A percentile compares a stretch with the other conserved stretches of the same genome.
These are phyloP conservation scores for Cydia amplana DNA, from an alignment of 1,140 invertebrate genomes.

Conservation along the genomic window DNA sequence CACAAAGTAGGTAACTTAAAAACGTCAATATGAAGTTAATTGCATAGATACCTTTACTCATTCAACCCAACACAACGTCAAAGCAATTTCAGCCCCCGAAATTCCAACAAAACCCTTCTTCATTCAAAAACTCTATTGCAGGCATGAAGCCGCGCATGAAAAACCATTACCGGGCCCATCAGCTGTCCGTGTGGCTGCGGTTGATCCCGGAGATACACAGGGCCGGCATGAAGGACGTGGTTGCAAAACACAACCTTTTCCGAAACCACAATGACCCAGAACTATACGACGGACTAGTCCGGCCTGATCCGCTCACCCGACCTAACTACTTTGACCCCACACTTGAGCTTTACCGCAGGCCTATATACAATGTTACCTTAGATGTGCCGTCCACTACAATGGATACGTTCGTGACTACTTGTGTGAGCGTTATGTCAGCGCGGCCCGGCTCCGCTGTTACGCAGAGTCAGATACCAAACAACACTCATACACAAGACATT, in stretches of 20 bases:
- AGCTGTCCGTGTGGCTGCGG: slow-evolving; percentile 95
- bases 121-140: slow-evolving; percentile 71
- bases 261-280: slow-evolving; percentile 89
- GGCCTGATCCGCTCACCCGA: slow-evolving; percentile 87
- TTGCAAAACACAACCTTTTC: slow-evolving; percentile 90
- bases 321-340: slow-evolving; percentile 79
- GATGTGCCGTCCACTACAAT: slow-evolving; percentile 80
- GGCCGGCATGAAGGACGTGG: slow-evolving; percentile 92
- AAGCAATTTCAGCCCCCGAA: not conserved
- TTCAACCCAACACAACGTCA: slow-evolving; percentile 11
- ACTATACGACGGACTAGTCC: slow-evolving; percentile 89
- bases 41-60: not conserved
- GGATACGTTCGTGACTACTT: slow-evolving; percentile 81
- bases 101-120: slow-evolving; percentile 18
- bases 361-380: slow-evolving; percentile 78
- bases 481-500: slow-evolving; percentile 82
- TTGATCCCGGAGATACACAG: slow-evolving; percentile 95
- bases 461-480: slow-evolving; percentile 68
- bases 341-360: slow-evolving; percentile 80
- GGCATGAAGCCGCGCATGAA: slow-evolving; percentile 94
- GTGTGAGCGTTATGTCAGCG: slow-evolving; percentile 80
- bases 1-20: slow-evolving; percentile 35
- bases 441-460: slow-evolving; percentile 73
- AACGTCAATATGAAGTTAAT: slow-evolving; percentile 1
- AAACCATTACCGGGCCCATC: slow-evolving; percentile 96